phyloP scores from a whole-genome alignment of 2,113 vertebrate species.

The Archilochus colubris region DNA sequence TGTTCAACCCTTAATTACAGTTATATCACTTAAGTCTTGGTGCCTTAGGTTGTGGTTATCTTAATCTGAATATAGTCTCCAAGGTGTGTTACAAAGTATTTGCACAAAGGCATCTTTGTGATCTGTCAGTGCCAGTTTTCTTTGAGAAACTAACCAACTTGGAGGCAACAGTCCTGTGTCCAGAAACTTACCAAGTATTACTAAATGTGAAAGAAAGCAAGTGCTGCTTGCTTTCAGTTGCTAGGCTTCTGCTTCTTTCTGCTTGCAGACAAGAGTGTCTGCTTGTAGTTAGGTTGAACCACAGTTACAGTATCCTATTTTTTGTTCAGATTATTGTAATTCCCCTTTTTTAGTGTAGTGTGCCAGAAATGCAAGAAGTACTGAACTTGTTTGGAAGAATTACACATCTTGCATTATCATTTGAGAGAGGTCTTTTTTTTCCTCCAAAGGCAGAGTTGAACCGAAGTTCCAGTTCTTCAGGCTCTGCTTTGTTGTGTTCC shows the following conservation, averaged over 20 bases:
- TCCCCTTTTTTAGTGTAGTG: not conserved
- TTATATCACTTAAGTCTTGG: not conserved
- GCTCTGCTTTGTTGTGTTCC: not conserved
- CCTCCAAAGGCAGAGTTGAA: not conserved
- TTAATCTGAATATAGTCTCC: not conserved
- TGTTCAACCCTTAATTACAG: not conserved
- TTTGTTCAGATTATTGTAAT: not conserved
- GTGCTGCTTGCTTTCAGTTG: not conserved
- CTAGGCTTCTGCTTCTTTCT: not conserved
- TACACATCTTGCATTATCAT: not conserved
- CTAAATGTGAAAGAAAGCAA: not conserved
- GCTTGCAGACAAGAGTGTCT: not conserved
- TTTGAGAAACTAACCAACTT: not conserved
- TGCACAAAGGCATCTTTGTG: not conserved
- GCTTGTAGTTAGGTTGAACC: not conserved
- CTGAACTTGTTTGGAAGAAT: not conserved
- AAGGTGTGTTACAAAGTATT: not conserved
- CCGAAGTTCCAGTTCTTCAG: rapidly evolving
- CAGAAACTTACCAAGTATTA: not conserved
- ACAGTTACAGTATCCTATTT: not conserved
- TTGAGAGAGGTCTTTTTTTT: not conserved
- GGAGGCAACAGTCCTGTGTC: not conserved
- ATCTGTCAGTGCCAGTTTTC: not conserved
- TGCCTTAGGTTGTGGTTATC: not conserved
- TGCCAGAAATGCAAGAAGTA: not conserved